Percentiles rank a stretch among this genome's conserved stretches.
phyloP scores from a whole-genome alignment of 1,140 invertebrate genomes.

The Camponotus vicinus region DNA sequence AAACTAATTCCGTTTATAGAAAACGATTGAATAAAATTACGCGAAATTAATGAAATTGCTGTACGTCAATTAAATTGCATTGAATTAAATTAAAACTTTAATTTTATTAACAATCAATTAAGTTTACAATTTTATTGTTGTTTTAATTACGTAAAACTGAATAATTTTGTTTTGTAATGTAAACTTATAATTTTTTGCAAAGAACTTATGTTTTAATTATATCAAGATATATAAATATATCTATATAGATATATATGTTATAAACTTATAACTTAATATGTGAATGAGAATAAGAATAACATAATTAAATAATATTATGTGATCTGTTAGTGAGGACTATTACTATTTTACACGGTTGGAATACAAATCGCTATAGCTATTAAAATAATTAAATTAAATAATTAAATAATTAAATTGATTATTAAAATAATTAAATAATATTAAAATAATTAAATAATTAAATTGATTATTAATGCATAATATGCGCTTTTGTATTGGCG shows the following conservation, averaged over 20 bases:
- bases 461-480: neutral
- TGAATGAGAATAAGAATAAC: neutral
- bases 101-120: neutral
- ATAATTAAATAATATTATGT: neutral
- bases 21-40: too few relatives aligned
- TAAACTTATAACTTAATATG: too few relatives aligned
- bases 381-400: constrained; percentile 1
- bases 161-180: neutral
- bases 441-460: neutral
- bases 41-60: too few relatives aligned
- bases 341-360: neutral
- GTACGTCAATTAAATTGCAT: too few relatives aligned
- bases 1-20: too few relatives aligned
- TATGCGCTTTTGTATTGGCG: neutral
- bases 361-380: neutral
- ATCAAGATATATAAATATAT: too few relatives aligned
- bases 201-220: neutral
- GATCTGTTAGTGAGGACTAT: neutral
- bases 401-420: neutral
- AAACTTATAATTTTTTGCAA: neutral
- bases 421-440: neutral
- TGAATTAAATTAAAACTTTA: neutral
- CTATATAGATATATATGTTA: too few relatives aligned
- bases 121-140: neutral
- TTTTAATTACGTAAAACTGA: neutral